A percentile compares a stretch with the other conserved stretches of the same genome.
Conservation (phyloP, 1,140 invertebrate genomes). For the Nylanderia fulva region DNA sequence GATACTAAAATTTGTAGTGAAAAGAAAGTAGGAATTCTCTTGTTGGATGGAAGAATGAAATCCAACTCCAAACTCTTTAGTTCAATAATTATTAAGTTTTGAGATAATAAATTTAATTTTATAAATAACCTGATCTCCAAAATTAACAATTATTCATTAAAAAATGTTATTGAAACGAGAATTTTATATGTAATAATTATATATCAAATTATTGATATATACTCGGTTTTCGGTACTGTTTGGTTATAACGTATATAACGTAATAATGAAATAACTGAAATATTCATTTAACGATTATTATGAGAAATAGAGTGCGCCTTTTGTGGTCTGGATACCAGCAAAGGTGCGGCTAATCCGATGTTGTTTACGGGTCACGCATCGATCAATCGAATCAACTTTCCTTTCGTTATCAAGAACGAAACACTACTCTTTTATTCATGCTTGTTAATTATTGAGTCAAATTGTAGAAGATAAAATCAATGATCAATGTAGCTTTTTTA, state of each 20-base stretch:
- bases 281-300: slow-evolving; percentile 23
- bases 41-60: not conserved
- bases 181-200: not conserved
- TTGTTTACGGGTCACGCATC: slow-evolving; percentile 18
- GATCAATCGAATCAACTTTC: slow-evolving; percentile 29
- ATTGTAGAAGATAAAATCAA: not conserved
- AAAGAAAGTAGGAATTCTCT: not conserved
- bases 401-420: slow-evolving; percentile 7
- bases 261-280: slow-evolving; percentile 13
- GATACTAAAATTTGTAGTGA: not conserved
- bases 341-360: slow-evolving; percentile 36
- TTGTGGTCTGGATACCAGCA: slow-evolving; percentile 7
- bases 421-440: not conserved
- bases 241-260: not conserved
- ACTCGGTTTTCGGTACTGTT: not conserved
- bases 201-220: not conserved
- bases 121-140: not conserved
- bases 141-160: not conserved
- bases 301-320: not conserved
- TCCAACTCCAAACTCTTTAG: not conserved
- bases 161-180: not conserved
- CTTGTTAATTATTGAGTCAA: not conserved
- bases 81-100: slow-evolving; percentile 10
- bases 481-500: not conserved
- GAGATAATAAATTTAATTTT: not conserved